Conservation (phyloP, 2,113 vertebrate species). For the Cacatua alba region DNA sequence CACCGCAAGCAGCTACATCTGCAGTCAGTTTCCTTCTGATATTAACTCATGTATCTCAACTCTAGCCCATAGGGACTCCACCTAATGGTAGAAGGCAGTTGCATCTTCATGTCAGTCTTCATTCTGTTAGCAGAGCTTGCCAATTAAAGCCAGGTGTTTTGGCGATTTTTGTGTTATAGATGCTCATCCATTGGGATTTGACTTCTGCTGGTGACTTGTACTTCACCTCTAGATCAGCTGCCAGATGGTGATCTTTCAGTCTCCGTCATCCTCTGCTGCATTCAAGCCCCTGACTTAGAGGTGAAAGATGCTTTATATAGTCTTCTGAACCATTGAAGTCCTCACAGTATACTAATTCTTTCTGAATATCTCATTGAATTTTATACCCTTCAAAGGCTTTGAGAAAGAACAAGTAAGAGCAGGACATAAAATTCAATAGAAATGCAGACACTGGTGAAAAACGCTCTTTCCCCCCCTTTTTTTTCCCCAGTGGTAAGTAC, state of each 20-base stretch:
- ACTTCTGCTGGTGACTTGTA: not conserved
- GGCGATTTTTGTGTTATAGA: not conserved
- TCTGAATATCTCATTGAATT: not conserved
- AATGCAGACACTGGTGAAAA: not conserved
- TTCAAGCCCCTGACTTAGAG: not conserved
- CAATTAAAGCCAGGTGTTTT: not conserved
- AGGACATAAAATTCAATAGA: not conserved
- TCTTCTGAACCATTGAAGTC: not conserved
- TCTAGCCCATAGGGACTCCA: not conserved
- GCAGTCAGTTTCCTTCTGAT: not conserved
- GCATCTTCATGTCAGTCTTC: not conserved
- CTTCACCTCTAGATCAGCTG: not conserved
- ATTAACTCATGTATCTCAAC: not conserved
- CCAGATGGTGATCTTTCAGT: constrained; percentile 6
- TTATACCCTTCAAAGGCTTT: not conserved
- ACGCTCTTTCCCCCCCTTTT: fast-evolving
- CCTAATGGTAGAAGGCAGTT: not conserved
- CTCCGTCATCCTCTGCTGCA: not conserved
- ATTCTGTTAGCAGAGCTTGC: not conserved
- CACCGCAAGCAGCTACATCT: not conserved
- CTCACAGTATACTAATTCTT: not conserved
- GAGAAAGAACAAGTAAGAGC: not conserved
- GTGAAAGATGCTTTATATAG: not conserved
- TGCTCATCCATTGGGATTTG: not conserved
- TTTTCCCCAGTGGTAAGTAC: not conserved